phyloP scores from a whole-genome alignment of 1,140 invertebrate species.

The Phocides pigmalion region DNA sequence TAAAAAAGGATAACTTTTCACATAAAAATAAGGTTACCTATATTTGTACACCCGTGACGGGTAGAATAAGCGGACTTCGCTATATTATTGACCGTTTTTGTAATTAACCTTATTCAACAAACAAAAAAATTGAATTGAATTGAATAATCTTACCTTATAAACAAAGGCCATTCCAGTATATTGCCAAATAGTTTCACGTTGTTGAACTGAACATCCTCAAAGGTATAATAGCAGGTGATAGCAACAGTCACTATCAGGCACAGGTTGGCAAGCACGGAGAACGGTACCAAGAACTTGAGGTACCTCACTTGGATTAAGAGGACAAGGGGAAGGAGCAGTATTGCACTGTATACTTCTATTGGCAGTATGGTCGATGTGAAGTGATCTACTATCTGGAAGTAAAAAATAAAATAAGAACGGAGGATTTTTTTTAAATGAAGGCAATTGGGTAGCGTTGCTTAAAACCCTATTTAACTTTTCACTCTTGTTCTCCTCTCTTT shows the following conservation, averaged over 20 bases:
- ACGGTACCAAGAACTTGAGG: constrained; percentile 90
- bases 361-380: constrained; percentile 59
- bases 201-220: constrained; percentile 79
- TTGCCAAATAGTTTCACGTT: constrained; percentile 75
- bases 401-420: too few species aligned
- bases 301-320: constrained; percentile 87
- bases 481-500: too few species aligned
- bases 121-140: too few species aligned
- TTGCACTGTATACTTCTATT: constrained; percentile 83
- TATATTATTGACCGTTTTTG: too few species aligned
- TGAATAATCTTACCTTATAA: constrained; percentile 83
- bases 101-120: too few species aligned
- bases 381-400: constrained; percentile 47
- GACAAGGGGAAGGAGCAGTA: constrained; percentile 85
- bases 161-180: constrained; percentile 85
- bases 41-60: too few species aligned
- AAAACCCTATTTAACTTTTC: too few species aligned
- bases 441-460: too few species aligned
- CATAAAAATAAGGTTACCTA: too few species aligned
- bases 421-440: too few species aligned
- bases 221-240: constrained; percentile 90
- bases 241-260: constrained; percentile 87
- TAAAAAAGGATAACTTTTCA: too few species aligned
- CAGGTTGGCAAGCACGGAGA: constrained; percentile 89
- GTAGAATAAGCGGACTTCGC: too few species aligned